Base-by-base conservation (phyloP, 2,113 vertebrate genomes). In the Ifrita kowaldi region DNA sequence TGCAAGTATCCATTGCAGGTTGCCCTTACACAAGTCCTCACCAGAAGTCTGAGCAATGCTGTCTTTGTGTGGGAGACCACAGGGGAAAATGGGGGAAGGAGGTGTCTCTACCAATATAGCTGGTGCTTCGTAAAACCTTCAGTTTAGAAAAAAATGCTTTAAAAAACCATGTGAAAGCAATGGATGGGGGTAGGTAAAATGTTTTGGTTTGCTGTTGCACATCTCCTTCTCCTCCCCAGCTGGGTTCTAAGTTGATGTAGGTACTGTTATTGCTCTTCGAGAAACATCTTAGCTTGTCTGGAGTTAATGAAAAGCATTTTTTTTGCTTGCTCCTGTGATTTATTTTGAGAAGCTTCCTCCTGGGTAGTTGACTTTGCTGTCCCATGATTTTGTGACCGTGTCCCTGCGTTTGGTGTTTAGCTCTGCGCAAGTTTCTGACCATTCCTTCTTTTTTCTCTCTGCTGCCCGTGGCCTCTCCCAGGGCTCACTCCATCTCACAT, bases 401-500 rank as follows among this genome's bases (percentile, higher is more conserved):
- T 56, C 42, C 56, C 64, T 49, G 78, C 1, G 0, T 49, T 69
- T 33, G 9, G 19, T 26, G 28, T 63, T 77, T 3, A 27, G n/a
- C 26, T 30, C 50, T 47, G 71, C 3, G 24, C n/a, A 50, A 65
- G 57, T 76, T 22, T 74, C 95, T 97, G 91, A 98, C 42, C 60
- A 17, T 53, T 55, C 13, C 91, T 96, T 97, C 91, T 84, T 28
- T 95, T 94, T 92, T 91, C 82, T 97, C 95, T 86, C 95, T 70
- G 98, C 98, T 98, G 98, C 98, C 84, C 9, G 33, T 96, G 97
- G 97, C 79, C 91, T 80, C 96, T 92, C 69, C 91, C 98, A 99
- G 99, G 98, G 99, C 98, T 97, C 99, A 99, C 56, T 99, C 99
- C 89, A 99, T 99, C 98, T 99, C 99, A 83, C 98, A 99, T 92